Conservation (phyloP, 2,888 invertebrate genomes). For the Eulithis testata region DNA sequence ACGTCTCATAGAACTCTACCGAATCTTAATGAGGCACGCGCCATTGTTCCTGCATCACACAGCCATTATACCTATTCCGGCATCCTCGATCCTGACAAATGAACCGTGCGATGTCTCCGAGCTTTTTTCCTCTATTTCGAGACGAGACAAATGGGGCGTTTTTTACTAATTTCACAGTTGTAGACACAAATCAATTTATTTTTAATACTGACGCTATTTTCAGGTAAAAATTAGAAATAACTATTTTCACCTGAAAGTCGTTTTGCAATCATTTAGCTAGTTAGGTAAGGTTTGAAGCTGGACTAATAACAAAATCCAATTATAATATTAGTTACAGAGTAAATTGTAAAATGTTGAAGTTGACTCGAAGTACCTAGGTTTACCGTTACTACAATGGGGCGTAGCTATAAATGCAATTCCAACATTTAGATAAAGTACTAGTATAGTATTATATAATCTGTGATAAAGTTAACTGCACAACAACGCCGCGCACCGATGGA, state of each 20-base stretch:
- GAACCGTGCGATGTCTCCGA: conserved; percentile 17
- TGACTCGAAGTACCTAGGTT: too few species aligned
- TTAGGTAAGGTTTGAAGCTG: neutral
- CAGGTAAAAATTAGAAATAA: neutral
- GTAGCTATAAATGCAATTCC: too few species aligned
- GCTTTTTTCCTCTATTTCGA: conserved; percentile 20
- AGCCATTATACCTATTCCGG: conserved; percentile 4
- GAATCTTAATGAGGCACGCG: conserved; percentile 37
- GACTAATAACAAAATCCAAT: too few species aligned
- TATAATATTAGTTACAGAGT: too few species aligned
- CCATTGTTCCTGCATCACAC: conserved; percentile 35
- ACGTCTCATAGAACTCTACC: conserved; percentile 2
- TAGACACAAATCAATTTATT: conserved; percentile 9
- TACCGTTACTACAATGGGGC: too few species aligned
- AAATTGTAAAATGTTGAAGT: too few species aligned
- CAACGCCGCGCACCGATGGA: too few species aligned
- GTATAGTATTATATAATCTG: too few species aligned
- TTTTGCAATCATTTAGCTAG: neutral
- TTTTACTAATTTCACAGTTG: conserved; percentile 20
- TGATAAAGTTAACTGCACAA: too few species aligned
- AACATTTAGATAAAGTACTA: too few species aligned
- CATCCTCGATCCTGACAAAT: conserved; percentile 26
- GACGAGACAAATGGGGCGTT: conserved; percentile 16
- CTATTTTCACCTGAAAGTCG: too few species aligned
- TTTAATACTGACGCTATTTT: neutral